Base-by-base conservation (phyloP, 2,797 vertebrate species). In the Clamator glandarius region DNA sequence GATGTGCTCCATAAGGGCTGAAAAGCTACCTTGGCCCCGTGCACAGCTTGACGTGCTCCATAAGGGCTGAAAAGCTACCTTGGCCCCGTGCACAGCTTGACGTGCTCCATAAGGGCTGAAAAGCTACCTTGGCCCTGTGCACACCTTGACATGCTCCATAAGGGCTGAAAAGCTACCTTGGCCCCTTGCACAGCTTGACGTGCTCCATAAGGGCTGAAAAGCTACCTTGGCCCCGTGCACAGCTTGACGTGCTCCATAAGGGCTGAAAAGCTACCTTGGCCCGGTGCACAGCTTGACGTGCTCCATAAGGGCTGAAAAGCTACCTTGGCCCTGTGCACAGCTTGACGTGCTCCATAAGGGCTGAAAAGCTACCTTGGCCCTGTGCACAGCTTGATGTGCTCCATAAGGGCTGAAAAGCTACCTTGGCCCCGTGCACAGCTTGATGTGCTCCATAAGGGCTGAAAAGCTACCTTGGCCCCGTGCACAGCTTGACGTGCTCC, bases 11-110 rank as follows among this genome's bases (percentile, higher is more conserved):
- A 8, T 21, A 3, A 3, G 23, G n/a, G 8, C 2, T 18, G 39
- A 24, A 14, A 31, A 33, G 6, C 55, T 69, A 25, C 48, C 23
- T 25, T n/a, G 52, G 18, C 9, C 42, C 64, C 7, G 1, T 20
- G 25, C 28, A 6, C 1, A 15, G 24, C 41, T 35, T 2, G 1
- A 23, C 46, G 23, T 23, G 18, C 36, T 42, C 83, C 33, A 8
- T 21, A 3, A 3, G 23, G n/a, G 8, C 2, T 18, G 39, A 24
- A 14, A 31, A 33, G 6, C 55, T 69, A 25, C 48, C 23, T 25
- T n/a, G 52, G 18, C 9, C 42, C 64, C 7, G 1, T 20, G 25
- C 28, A 6, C 1, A 15, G 24, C 41, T 35, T 2, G 1, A 23
- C 46, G 23, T 23, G 18, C 36, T 42, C 83, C 33, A 8, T 21